Evolutionary conservation across 2,797 vertebrate species (phyloP), one percentile per base, ranked within the genome.

Genomic region (Tokudaia tokunoshimensis): DNA sequence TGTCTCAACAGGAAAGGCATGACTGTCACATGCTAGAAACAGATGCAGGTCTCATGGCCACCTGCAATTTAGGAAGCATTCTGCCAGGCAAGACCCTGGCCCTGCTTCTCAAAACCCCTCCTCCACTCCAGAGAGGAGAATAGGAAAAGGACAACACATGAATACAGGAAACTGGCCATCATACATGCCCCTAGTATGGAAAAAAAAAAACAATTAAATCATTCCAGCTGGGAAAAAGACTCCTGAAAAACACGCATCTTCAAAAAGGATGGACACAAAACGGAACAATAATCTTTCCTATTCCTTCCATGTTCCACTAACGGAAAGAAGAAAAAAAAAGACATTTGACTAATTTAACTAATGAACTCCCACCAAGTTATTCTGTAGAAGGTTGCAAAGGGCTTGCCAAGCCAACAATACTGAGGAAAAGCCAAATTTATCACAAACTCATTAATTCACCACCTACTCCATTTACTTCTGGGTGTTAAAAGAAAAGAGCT

Each of bases 161-260:
- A 87, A 88, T 5, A 20, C 0, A 55, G 86, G 55, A n/a, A 80
- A 88, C 76, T 81, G 37, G 3, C 41, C 41, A 41, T 41, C 41
- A 41, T 41, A 41, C 41, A 41, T 41, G 41, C 41, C 41, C 50
- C 50, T 10, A 10, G 86, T 92, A 89, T 89, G 93, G 97, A 96
- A 95, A 87, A 89, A 87, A 89, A 85, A 97, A 96, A 94, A 91
- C 92, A 97, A 97, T 97, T 96, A 98, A 97, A 96, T 97, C 59
- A 97, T 86, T 97, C 82, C 95, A 95, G 93, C 96, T 92, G 81
- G 79, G 95, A 97, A 57, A 93, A 97, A 97, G 92, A 81, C 94
- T 96, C 93, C 67, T 44, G 72, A 95, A 92, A 96, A 96, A 97
- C 75, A 74, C 47, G 57, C 50, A 41, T 41, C 75, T 93, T 92